phyloP scores from a whole-genome alignment of 2,797 vertebrate species.

The Pseudocheirus occidentalis region DNA sequence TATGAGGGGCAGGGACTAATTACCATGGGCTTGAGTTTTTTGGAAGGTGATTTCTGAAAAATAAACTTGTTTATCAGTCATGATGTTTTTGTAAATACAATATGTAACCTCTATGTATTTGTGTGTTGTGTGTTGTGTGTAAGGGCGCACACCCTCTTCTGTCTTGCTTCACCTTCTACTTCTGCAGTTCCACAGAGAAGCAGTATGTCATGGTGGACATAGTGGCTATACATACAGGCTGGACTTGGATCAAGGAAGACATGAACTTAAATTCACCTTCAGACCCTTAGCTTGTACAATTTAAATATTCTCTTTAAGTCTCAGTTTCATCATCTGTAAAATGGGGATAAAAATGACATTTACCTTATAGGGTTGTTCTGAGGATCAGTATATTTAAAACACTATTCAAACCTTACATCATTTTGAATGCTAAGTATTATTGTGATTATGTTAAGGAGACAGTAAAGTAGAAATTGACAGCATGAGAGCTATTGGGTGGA shows the following conservation, averaged over 20 bases:
- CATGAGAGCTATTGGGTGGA: not conserved
- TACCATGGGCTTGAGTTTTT: slow-evolving; percentile 4
- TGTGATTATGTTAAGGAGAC: not conserved
- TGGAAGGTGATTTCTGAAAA: slow-evolving; percentile 2
- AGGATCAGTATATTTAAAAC: not conserved
- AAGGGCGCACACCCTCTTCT: not conserved
- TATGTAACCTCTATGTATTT: not conserved
- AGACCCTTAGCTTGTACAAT: not conserved
- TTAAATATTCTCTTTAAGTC: not conserved
- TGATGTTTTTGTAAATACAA: not conserved
- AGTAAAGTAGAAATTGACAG: not conserved
- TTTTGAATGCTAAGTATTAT: not conserved
- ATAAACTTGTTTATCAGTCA: slow-evolving; percentile 33
- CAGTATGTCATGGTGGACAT: not conserved
- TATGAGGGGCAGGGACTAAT: not conserved
- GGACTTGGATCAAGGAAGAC: not conserved
- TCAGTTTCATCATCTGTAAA: not conserved
- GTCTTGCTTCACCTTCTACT: not conserved
- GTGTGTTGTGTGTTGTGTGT: not conserved
- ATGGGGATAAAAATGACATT: not conserved
- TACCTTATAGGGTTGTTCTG: not conserved
- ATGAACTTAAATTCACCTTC: not conserved
- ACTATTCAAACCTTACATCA: not conserved
- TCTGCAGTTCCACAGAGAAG: not conserved
- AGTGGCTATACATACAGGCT: not conserved